Evolutionary conservation across 2,888 invertebrate genomes (phyloP), one percentile per base, ranked within the genome.

Genomic region (Hartigia nigra): DNA sequence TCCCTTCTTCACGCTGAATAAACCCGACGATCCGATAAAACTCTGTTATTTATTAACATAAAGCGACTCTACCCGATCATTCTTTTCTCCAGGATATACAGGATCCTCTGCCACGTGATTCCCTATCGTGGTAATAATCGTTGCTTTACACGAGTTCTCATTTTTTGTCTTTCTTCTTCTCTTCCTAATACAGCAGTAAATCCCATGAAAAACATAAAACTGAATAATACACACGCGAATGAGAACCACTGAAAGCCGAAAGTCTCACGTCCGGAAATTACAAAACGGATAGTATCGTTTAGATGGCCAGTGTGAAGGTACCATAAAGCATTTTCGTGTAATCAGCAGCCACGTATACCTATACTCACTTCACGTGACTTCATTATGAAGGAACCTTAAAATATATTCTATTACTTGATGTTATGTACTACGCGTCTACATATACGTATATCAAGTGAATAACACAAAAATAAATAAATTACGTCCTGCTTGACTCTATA

Each of bases 1-100:
- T 23, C 55, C 55, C 55, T 55, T 55, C 23, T 72, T 74, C 72
- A 23, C 35, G 70, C 35, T 35, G 36, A 74, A 72, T 70, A 75
- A 77, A 37, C 70, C 34, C 70, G 70, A 35, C 77, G 69, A 70
- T 72, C 72, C 77, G 78, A 76, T 76, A 78, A 78, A 78, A 78
- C 31, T 31, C 31, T n/a, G 36, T 69, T 55, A 78, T 78, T 78
- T 78, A 78, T 78, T 69, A 31, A 69, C 55, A 23, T 23, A 55
- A 55, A 55, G 9, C 55, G 55, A 23, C 2, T 23, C 55, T 55
- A 23, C 55, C 9, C 55, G 23, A 55, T 55, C 23, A 55, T 55
- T 55, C 23, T 9, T 55, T 55, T 23, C 55, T 55, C 9, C 55
- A 9, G 55, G 55, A 55, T 55, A 23, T 9, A 9, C 55, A 55